Evolutionary conservation across 2,888 invertebrate species (phyloP).

Genomic region (Apodemia duryi): DNA sequence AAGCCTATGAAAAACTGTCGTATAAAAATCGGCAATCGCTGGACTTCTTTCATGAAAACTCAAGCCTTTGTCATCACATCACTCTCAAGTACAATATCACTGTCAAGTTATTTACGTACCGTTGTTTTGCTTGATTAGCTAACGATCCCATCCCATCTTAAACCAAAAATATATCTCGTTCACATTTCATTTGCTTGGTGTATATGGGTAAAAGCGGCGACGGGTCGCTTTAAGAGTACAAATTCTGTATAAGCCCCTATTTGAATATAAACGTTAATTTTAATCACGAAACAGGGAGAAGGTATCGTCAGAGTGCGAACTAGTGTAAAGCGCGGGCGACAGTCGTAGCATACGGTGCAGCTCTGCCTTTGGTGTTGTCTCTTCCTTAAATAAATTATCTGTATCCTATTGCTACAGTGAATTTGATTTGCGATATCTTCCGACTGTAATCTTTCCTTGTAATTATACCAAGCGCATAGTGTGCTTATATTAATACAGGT

Average conservation of each 20-base stretch:
- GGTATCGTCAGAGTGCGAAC: slow-evolving; percentile 51
- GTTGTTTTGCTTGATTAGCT: slow-evolving; percentile 57
- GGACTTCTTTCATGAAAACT: no score
- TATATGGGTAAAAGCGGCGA: slow-evolving; percentile 53
- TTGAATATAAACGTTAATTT: slow-evolving; percentile 70
- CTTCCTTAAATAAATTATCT: slow-evolving; percentile 59
- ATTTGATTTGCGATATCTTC: slow-evolving; percentile 60
- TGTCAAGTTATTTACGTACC: slow-evolving; percentile 49
- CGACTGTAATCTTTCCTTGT: slow-evolving; percentile 42
- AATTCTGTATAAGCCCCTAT: slow-evolving; percentile 84
- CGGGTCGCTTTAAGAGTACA: slow-evolving; percentile 82
- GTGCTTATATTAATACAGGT: slow-evolving; percentile 33
- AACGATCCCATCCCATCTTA: slow-evolving; percentile 27
- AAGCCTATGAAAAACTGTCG: no score
- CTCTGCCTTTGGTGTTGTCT: slow-evolving; percentile 75
- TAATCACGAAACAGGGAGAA: slow-evolving; percentile 64
- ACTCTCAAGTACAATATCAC: slow-evolving; percentile 56
- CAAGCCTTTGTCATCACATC: slow-evolving; percentile 27
- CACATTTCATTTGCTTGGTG: slow-evolving; percentile 35
- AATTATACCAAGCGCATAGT: slow-evolving; percentile 31
- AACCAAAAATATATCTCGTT: slow-evolving; percentile 25
- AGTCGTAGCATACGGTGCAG: slow-evolving; percentile 51
- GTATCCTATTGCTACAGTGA: slow-evolving; percentile 74
- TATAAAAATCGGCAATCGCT: no score
- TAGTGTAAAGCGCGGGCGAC: slow-evolving; percentile 54